Conservation (phyloP, 1,140 invertebrate species). For the Aphis gossypii region DNA sequence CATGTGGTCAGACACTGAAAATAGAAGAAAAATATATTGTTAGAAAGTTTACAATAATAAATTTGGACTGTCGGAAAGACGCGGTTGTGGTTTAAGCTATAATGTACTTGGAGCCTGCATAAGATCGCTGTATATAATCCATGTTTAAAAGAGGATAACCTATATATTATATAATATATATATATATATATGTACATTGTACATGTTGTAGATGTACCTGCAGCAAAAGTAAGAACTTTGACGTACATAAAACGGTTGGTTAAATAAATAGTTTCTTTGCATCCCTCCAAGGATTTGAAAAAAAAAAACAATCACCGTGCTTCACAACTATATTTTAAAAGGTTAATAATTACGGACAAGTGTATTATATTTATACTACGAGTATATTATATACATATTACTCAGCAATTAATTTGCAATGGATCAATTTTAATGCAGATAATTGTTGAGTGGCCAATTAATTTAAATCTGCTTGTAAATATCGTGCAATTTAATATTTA, state of each 20-base stretch:
- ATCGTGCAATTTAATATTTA: too few relatives aligned
- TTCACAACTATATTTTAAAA: background rate
- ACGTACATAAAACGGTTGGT: background rate
- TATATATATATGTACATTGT: background rate
- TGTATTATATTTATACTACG: background rate
- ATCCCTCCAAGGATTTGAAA: background rate
- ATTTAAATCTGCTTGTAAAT: too few relatives aligned
- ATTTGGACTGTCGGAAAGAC: background rate
- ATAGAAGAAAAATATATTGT: background rate
- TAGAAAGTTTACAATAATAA: constrained; percentile 18
- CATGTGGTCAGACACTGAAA: background rate
- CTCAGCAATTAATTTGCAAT: too few relatives aligned
- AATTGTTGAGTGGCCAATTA: background rate
- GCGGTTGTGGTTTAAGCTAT: background rate
- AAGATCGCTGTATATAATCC: background rate
- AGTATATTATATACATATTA: too few relatives aligned
- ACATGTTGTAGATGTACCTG: background rate
- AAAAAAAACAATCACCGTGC: background rate
- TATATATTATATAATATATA: background rate
- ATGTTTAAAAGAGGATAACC: background rate
- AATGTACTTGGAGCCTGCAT: background rate
- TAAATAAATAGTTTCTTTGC: background rate
- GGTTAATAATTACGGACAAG: background rate
- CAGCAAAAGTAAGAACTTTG: background rate
- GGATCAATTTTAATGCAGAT: background rate